Conservation (phyloP, 2,797 vertebrate genomes). For the Crypturellus tataupa region DNA sequence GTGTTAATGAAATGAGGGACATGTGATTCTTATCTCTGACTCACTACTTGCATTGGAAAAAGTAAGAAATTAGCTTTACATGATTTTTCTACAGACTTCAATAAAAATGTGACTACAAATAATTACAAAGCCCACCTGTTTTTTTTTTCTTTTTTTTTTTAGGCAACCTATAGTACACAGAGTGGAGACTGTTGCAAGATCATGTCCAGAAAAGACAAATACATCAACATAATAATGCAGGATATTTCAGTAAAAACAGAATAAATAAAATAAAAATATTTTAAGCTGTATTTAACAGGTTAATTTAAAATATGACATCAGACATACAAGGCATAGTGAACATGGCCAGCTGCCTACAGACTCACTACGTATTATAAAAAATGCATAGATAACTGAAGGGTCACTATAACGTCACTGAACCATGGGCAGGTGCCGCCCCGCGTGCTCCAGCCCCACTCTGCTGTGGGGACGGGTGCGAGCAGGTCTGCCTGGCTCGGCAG, state of each 20-base stretch:
- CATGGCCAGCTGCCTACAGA: conserved; percentile 78
- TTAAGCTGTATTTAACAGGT: conserved; percentile 85
- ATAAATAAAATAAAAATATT: conserved; percentile 99
- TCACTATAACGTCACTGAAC: conserved; percentile 70
- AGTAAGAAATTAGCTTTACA: conserved; percentile 64
- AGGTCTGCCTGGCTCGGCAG: background rate
- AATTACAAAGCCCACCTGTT: conserved; percentile 78
- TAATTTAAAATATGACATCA: conserved; percentile 80
- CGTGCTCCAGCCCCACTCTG: no score
- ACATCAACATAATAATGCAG: conserved; percentile 87
- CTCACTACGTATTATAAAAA: conserved; percentile 81
- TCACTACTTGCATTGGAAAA: conserved; percentile 74
- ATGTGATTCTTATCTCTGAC: conserved; percentile 42
- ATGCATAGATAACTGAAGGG: conserved; percentile 94
- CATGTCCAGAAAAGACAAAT: conserved; percentile 78
- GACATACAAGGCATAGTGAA: conserved; percentile 86
- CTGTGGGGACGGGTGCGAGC: no score
- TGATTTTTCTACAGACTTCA: conserved; percentile 76
- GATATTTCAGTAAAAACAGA: conserved; percentile 97
- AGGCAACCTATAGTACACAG: conserved; percentile 75
- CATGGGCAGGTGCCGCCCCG: background rate
- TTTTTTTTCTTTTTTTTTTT: background rate
- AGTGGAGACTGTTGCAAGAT: conserved; percentile 78
- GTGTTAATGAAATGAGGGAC: conserved; percentile 23
- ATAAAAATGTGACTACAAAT: conserved; percentile 83